phyloP scores from a whole-genome alignment of 2,888 invertebrate genomes.

The Serripes groenlandicus region DNA sequence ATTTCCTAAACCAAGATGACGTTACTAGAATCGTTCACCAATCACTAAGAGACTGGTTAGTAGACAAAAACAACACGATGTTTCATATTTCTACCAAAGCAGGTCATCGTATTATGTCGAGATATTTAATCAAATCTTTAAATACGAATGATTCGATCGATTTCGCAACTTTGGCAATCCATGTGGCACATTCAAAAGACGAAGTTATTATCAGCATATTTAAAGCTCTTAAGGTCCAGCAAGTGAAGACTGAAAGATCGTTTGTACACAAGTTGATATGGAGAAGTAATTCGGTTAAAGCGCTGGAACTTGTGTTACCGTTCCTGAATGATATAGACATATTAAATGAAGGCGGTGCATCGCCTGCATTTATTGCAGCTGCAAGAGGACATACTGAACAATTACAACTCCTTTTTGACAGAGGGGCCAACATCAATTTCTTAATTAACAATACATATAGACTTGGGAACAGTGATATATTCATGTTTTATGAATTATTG shows the following conservation, averaged over 20 bases:
- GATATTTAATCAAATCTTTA: not conserved
- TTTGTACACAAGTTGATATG: constrained; percentile 26
- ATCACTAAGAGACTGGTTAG: constrained; percentile 15
- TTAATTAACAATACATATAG: not conserved
- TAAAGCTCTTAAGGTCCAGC: not conserved
- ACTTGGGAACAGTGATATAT: constrained; percentile 1
- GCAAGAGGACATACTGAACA: constrained; percentile 30
- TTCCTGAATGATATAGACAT: constrained; percentile 8
- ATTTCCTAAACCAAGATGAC: not conserved
- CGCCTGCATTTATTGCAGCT: constrained; percentile 42
- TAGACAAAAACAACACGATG: not conserved
- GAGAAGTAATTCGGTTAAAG: constrained; percentile 13
- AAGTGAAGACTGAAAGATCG: not conserved
- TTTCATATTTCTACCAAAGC: constrained; percentile 1
- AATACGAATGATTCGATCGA: not conserved
- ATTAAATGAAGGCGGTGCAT: constrained; percentile 30
- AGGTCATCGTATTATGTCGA: constrained; percentile 18
- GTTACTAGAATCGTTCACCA: not conserved
- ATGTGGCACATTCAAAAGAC: constrained; percentile 5
- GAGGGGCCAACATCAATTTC: constrained; percentile 34
- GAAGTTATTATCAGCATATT: not conserved
- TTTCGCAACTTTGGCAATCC: constrained; percentile 16
- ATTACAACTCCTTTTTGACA: constrained; percentile 15
- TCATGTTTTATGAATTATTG: no score
- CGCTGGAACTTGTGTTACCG: constrained; percentile 18